These are phyloP conservation scores for Sthenelais limicola DNA, from an alignment of 2,888 invertebrate genomes.

Conservation along the genomic window DNA sequence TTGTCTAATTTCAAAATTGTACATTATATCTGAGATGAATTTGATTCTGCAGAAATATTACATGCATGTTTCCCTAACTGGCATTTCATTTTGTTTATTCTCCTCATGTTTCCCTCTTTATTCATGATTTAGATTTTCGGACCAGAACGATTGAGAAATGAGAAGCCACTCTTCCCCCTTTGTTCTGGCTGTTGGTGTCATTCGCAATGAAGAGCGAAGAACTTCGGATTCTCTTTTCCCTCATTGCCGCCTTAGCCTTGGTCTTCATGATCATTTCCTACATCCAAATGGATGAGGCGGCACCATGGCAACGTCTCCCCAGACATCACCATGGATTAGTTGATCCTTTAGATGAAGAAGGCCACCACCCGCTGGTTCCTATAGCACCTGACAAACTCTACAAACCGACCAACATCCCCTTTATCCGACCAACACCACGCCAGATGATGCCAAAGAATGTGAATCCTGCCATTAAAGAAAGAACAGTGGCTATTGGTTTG, in stretches of 20 bases:
- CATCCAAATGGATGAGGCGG: conserved; percentile 23
- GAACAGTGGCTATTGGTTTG: conserved; percentile 51
- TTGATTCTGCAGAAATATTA: no score
- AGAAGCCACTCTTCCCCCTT: no score
- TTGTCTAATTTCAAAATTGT: no score
- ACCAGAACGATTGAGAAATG: no score
- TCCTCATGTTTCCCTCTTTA: no score
- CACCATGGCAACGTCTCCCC: conserved; percentile 27
- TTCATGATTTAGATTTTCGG: no score
- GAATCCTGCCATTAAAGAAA: conserved; percentile 34
- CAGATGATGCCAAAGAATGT: not conserved
- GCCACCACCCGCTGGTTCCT: not conserved
- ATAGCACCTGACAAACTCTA: conserved; percentile 13
- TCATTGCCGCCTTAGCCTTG: conserved; percentile 27
- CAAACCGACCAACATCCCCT: conserved; percentile 29
- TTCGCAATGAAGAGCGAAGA: conserved; percentile 26
- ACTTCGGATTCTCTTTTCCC: conserved; percentile 29
- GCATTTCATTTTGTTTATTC: no score
- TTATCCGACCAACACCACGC: conserved; percentile 4
- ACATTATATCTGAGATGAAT: no score
- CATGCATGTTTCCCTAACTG: no score
- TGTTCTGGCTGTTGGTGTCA: no score
- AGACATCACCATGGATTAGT: not conserved
- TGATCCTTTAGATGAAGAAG: not conserved
- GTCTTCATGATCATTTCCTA: conserved; percentile 37